Conservation (phyloP, 2,113 vertebrate genomes). For the Melanotaenia duboulayi region DNA sequence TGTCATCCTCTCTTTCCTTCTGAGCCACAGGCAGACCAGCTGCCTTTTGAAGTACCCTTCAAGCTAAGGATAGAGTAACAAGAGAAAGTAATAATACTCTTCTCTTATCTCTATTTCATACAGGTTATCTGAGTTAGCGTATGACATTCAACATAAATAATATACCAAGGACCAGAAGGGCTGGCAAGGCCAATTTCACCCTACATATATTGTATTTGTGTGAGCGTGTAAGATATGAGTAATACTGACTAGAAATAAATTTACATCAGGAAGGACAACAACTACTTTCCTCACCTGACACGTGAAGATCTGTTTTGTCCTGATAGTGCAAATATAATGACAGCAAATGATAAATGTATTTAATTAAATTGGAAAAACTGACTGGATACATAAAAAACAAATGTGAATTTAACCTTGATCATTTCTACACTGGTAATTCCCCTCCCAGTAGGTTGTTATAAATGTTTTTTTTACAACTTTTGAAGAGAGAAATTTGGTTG, state of each 20-base stretch:
- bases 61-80: constrained; percentile 50
- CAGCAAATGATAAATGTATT: constrained; percentile 6
- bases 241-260: constrained; percentile 27
- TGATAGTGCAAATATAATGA: constrained; percentile 71
- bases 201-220: constrained; percentile 33
- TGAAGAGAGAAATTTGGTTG: not conserved
- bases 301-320: constrained; percentile 50
- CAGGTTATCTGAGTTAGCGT: constrained; percentile 54
- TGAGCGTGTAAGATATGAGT: constrained; percentile 19
- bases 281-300: constrained; percentile 59
- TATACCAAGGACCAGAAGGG: constrained; percentile 4
- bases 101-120: constrained; percentile 63
- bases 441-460: constrained; percentile 12
- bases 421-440: constrained; percentile 40
- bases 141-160: constrained; percentile 61
- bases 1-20: constrained; percentile 65
- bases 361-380: constrained; percentile 27
- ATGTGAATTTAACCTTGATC: constrained; percentile 50
- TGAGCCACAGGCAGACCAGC: constrained; percentile 62
- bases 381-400: constrained; percentile 56
- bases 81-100: constrained; percentile 46
- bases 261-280: constrained; percentile 9
- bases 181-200: constrained; percentile 47
- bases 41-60: constrained; percentile 76
- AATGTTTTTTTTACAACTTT: constrained; percentile 14